These are phyloP conservation scores for Copsychus sechellarum DNA, from an alignment of 2,113 vertebrate genomes.

Conservation along the genomic window DNA sequence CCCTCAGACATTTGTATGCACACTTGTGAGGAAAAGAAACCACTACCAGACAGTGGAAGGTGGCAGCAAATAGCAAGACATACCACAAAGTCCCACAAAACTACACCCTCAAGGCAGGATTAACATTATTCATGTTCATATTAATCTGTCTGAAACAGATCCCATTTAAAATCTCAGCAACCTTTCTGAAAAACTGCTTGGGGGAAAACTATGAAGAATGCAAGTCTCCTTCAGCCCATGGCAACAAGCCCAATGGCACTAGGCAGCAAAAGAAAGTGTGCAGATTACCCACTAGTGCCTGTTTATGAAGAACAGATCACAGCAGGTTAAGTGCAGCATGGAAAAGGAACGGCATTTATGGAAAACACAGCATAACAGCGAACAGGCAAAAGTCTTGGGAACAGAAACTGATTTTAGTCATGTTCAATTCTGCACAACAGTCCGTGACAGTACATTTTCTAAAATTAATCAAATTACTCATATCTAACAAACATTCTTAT, in stretches of 20 bases:
- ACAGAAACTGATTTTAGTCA: slow-evolving; percentile 3
- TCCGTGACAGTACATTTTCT: background rate
- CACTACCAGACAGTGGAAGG: background rate
- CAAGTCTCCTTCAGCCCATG: slow-evolving; percentile 43
- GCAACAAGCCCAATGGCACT: slow-evolving; percentile 52
- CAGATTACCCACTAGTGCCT: slow-evolving; percentile 41
- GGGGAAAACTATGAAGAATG: slow-evolving; percentile 48
- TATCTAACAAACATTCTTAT: slow-evolving; percentile 6
- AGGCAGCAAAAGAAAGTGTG: slow-evolving; percentile 50
- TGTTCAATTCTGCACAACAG: background rate
- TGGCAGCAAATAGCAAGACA: background rate
- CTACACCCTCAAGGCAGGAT: background rate
- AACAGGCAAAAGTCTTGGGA: slow-evolving; percentile 11
- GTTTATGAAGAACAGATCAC: slow-evolving; percentile 64
- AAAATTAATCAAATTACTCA: background rate
- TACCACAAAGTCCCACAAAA: background rate
- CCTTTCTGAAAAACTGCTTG: slow-evolving; percentile 28
- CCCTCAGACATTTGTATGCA: background rate
- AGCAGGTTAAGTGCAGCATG: slow-evolving; percentile 58
- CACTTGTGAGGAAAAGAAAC: background rate
- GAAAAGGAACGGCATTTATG: slow-evolving; percentile 57
- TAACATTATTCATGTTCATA: slow-evolving; percentile 2
- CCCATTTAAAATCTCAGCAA: slow-evolving; percentile 8
- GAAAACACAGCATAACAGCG: slow-evolving; percentile 39
- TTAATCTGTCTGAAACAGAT: slow-evolving; percentile 35